Percentiles rank a stretch among this genome's conserved stretches.
These are phyloP conservation scores for Umimayanthus kanabou DNA, from an alignment of 92 coral and sea anemone genomes.

Conservation along the genomic window DNA sequence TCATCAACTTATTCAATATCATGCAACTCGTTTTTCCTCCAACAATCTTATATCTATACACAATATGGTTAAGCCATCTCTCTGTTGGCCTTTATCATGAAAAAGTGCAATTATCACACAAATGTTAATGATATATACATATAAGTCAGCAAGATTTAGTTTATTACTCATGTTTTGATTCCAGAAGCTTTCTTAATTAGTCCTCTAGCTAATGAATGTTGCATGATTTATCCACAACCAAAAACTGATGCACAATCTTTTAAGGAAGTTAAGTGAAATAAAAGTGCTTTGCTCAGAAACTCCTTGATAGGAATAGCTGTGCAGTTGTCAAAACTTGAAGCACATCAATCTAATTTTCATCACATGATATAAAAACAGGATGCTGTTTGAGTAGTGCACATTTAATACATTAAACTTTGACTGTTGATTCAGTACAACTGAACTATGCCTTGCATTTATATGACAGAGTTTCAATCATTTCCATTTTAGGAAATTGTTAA, in stretches of 20 bases:
- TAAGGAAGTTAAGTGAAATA: not conserved
- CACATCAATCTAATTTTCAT: not conserved
- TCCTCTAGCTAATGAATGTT: not conserved
- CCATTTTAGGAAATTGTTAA: no score
- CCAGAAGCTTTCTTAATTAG: not conserved
- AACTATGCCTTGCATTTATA: not conserved
- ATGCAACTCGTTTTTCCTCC: no score
- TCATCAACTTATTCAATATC: no score
- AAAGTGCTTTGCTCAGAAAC: not conserved
- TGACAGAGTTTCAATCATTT: not conserved
- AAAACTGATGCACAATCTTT: not conserved
- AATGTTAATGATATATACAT: no score
- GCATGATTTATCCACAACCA: conserved; percentile 8
- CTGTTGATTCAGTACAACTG: not conserved
- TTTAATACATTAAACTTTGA: not conserved
- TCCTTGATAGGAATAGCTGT: not conserved
- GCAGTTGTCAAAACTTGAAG: not conserved
- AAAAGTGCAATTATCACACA: no score
- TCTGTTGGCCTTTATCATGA: not conserved
- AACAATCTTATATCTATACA: no score
- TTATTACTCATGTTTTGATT: not conserved
- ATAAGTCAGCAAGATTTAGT: not conserved
- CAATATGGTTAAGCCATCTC: no score
- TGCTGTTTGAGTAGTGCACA: not conserved
- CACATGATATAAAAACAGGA: not conserved